Evolutionary conservation across 2,113 vertebrate genomes (phyloP), one percentile per base, ranked within the genome.

Genomic region (Cynoglossus semilaevis): DNA sequence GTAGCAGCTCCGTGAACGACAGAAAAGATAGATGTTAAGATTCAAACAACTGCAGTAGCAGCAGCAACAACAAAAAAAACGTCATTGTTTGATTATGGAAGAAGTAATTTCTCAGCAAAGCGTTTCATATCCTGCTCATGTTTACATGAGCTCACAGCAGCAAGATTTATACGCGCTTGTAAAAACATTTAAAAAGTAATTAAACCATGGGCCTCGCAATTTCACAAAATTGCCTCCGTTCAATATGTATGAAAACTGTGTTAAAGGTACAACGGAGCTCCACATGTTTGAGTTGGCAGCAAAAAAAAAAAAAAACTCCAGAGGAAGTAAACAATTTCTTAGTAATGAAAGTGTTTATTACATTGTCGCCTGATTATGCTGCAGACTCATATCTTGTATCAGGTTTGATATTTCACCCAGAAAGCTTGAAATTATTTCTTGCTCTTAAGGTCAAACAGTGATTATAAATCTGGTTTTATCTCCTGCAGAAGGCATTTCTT

Each of bases 341-440:
- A 59, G 72, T 65, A 62, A 67, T 67, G 45, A 72, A 64, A 46
- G 72, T 63, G 51, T 80, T 80, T 74, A 67, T 76, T 49, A 70
- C 52, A 53, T 56, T 79, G 58, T 51, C 52, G 52, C 41, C 47
- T 51, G 36, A 69, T 74, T 72, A 63, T 61, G 79, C 51, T 45
- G 15, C 67, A 49, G 50, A 41, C 49, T 62, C 63, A 67, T 36
- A 55, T 52, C 55, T 75, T 40, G 64, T 67, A 51, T 61, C 29
- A 51, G 52, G 43, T 62, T 80, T 80, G 71, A 73, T 79, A 77
- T 74, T 67, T 68, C 46, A 67, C 72, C 76, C 63, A 60, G 57
- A 78, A 68, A 63, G 66, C 59, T 72, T 68, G 73, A 63, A 73
- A 76, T 73, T 65, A 80, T 63, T 67, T 68, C 79, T 79, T 84